Evolutionary conservation across 2,797 vertebrate species (phyloP), one percentile per base, ranked within the genome.

Genomic region (Coccyzus lansbergi): DNA sequence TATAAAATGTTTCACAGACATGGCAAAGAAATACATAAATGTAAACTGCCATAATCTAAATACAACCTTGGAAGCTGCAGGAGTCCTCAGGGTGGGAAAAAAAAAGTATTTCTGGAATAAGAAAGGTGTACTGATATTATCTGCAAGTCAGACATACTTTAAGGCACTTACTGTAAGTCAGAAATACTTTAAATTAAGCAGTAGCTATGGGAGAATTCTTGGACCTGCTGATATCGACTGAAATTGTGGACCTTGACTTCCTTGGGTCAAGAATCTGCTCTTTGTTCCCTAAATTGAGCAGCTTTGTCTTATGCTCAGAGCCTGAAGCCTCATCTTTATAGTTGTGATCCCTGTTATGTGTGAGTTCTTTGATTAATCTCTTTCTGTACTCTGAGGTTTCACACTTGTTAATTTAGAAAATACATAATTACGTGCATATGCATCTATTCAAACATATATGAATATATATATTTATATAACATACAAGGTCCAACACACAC

Each of bases 41-140:
- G 59, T 67, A 44, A 86, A 92, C 81, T 48, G 16, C 5, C 31
- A 31, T 55, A 51, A 84, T 31, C 6, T 34, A 83, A 80, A 52
- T 9, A 36, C 6, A 25, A 5, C 48, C 60, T 88, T 60, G 58
- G 46, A 74, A 90, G 18, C 18, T 48, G 19, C 7, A 1, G 7
- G 10, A 70, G 40, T 36, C 11, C 1, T 71, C 49, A 14, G 4
- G 6, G 14, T 2, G 5, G n/a, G n/a, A n/a, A 5, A 12, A 4
- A 33, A 46, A 26, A 25, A 19, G 26, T 19, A 4, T n/a, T 15
- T 89, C 31, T 29, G 52, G 9, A 90, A 53, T 55, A 53, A 64
- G 14, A 64, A 3, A 64, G 7, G 16, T 38, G 5, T 46, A 59
- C 8, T 12, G 10, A 38, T 60, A 48, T 2, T 74, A 63, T 29